Base-by-base conservation (phyloP, 2,113 vertebrate species). In the Sarotherodon lohbergeri region DNA sequence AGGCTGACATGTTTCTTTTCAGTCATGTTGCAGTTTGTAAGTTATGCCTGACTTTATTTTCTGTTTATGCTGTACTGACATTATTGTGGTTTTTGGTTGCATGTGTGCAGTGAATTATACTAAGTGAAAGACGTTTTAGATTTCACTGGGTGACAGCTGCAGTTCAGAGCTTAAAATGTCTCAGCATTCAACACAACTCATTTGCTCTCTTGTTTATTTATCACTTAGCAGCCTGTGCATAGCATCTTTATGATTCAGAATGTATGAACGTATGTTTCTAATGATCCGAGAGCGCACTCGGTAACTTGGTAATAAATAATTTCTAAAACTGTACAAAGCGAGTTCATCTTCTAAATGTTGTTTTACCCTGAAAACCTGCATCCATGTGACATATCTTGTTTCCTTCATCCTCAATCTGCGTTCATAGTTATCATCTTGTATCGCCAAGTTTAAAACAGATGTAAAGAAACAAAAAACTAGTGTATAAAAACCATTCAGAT, bases 81-180 rank as follows among this genome's bases (percentile, higher is more conserved):
- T 85, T 86, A 88, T 89, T 90, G 85, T 84, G 86, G 89, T 87
- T 84, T 94, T 57, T 24, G 71, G 88, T 94, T 91, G 27, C 91
- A 91, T 88, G 89, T 88, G 52, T 5, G 61, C 76, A 32, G 66
- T 93, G 90, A 92, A 92, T 92, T 92, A 88, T 85, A 88, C 76
- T 82, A 82, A 52, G 73, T 81, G 91, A 83, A 91, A 82, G 55
- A 83, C 87, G 91, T 87, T 91, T 95, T 90, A 32, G 56, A 81
- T 94, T 95, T 93, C 90, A 93, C 83, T 6, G 85, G 50, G 89
- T 81, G 92, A 89, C 92, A 94, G 92, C 93, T 94, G 94, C 88
- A 63, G 66, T 90, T 86, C 90, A 87, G 92, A 46, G 87, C 89
- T 90, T 84, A 86, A 92, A 91, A 91, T 92, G 91, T 92, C 88